Conservation (phyloP, 2,888 invertebrate genomes). For the Rotaria socialis region DNA sequence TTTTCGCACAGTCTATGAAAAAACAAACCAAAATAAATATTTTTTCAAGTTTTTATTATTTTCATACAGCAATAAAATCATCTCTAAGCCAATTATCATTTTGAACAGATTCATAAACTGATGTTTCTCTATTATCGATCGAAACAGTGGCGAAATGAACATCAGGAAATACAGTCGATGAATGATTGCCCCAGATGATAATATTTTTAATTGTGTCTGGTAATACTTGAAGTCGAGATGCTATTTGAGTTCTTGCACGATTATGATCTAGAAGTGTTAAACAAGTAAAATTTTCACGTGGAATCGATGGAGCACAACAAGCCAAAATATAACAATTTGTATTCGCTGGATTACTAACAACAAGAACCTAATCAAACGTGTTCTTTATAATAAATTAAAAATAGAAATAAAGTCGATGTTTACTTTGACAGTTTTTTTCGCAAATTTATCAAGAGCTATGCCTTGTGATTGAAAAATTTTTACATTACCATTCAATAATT, state of each 20-base stretch:
- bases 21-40: too few relatives aligned
- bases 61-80: slow-evolving; percentile 69
- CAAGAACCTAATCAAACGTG: slow-evolving; percentile 64
- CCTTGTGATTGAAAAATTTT: slow-evolving; percentile 96
- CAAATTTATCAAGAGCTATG: slow-evolving; percentile 80
- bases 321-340: slow-evolving; percentile 93
- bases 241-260: slow-evolving; percentile 79
- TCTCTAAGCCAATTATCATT: slow-evolving; percentile 70
- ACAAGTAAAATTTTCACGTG: slow-evolving; percentile 88
- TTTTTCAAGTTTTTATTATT: not conserved
- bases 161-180: slow-evolving; percentile 96
- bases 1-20: slow-evolving; percentile 77
- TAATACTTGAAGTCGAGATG: slow-evolving; percentile 57
- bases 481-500: slow-evolving; percentile 90
- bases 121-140: slow-evolving; percentile 50
- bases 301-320: slow-evolving; percentile 84
- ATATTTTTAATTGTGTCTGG: slow-evolving; percentile 78
- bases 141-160: slow-evolving; percentile 64
- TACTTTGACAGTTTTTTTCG: slow-evolving; percentile 85
- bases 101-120: slow-evolving; percentile 60
- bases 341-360: slow-evolving; percentile 98
- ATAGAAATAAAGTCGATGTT: not conserved
- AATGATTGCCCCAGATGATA: slow-evolving; percentile 99
- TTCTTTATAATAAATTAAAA: not conserved
- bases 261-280: slow-evolving; percentile 98